Evolutionary conservation across 2,888 invertebrate genomes (phyloP).

Genomic region (Perdita meconis): DNA sequence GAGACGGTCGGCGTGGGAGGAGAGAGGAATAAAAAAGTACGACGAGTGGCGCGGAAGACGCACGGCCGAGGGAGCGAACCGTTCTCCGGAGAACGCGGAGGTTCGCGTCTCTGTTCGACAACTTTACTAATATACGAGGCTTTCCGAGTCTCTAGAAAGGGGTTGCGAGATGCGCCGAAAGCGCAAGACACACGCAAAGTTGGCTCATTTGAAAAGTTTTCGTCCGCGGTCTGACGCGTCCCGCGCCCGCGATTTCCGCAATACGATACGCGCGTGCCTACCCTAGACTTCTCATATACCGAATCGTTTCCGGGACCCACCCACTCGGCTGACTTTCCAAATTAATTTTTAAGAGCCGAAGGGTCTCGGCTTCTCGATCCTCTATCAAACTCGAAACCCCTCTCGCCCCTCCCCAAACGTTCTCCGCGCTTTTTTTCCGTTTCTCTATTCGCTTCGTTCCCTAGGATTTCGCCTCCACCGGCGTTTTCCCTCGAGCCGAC

Average conservation of each 20-base stretch:
- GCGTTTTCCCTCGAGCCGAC: not conserved
- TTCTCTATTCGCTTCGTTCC: not conserved
- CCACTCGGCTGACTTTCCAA: constrained; percentile 75
- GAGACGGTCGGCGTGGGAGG: not conserved
- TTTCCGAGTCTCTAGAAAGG: constrained; percentile 66
- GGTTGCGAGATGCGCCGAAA: constrained; percentile 75
- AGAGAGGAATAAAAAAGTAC: not conserved
- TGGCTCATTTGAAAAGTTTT: constrained; percentile 82
- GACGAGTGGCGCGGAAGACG: constrained; percentile 26
- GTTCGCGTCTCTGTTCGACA: constrained; percentile 71
- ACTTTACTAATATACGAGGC: constrained; percentile 83
- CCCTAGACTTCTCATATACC: constrained; percentile 57
- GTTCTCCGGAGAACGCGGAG: constrained; percentile 36
- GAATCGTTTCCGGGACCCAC: constrained; percentile 49
- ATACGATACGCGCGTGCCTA: constrained; percentile 50
- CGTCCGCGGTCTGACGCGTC: constrained; percentile 37
- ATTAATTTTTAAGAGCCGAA: constrained; percentile 80
- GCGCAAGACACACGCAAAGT: constrained; percentile 84
- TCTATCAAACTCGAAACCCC: constrained; percentile 51
- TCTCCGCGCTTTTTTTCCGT: no score
- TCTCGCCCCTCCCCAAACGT: constrained; percentile 2
- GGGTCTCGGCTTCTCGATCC: constrained; percentile 47
- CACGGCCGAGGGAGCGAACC: constrained; percentile 8
- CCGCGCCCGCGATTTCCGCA: constrained; percentile 67
- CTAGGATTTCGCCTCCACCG: not conserved